Evolutionary conservation across 1,140 invertebrate species (phyloP), one percentile per base, ranked within the genome.

Genomic region (Leptestheria dahalacensis): DNA sequence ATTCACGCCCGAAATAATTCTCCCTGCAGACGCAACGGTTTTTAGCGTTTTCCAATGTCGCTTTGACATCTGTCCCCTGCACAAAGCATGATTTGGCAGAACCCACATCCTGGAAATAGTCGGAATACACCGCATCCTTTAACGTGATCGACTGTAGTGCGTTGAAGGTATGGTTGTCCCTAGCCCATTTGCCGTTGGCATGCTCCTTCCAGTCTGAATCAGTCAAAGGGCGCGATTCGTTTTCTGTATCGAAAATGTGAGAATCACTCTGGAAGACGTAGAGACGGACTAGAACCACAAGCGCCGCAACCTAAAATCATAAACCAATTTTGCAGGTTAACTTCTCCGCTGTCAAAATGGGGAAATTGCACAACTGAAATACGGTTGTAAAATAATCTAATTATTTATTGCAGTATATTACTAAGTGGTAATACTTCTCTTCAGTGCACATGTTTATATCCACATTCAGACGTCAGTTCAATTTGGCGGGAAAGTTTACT

Each of bases 1-100:
- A 67, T 61, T 67, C 66, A 20, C 52, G 46, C 10, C 66, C 66
- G 46, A 59, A 63, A 55, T 67, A 67, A 33, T 61, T 41, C 3
- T 62, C 47, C 2, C 60, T 28, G 46, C 66, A 67, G 4, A 54
- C 15, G 53, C 66, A 67, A 11, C 48, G 33, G n/a, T 33, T 25
- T 0, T 28, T 52, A 25, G 26, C 33, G 15, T 18, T 41, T 15
- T 20, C 26, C 12, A 55, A 28, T 1, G 53, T 55, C 1, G 23
- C 26, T 15, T 15, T 10, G 12, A 55, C 26, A 55, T 26, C 23
- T 28, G 53, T 55, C 33, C 53, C 53, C 25, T 25, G 26, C 23
- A 55, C 23, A 28, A 29, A 55, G 28, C 53, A 55, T 4, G n/a
- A 20, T 15, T 26, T 26, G 11, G 53, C 53, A 9, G 21, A 18